Percentiles rank a stretch among this genome's conserved stretches.
These are phyloP conservation scores for Leucophenga maculata DNA, from an alignment of 2,888 invertebrate species.

Conservation along the genomic window DNA sequence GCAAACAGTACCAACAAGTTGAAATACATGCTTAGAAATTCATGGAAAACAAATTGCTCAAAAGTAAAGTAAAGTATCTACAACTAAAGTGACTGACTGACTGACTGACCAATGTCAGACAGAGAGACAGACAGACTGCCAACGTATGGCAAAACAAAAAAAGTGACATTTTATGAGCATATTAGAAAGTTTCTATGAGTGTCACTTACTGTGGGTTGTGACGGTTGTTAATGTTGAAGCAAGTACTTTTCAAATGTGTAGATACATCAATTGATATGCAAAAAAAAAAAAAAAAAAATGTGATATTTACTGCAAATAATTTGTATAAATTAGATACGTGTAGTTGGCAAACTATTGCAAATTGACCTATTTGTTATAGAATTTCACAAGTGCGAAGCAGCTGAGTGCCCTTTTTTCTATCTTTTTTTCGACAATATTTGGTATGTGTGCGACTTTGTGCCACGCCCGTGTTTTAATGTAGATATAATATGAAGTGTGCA, in stretches of 20 bases:
- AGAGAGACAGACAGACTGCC: too few species aligned
- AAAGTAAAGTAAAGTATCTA: background rate
- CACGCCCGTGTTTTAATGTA: too few species aligned
- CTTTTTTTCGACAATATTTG: too few species aligned
- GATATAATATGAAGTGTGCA: too few species aligned
- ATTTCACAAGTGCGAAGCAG: too few species aligned
- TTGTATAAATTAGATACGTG: background rate
- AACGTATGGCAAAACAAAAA: constrained; percentile 35
- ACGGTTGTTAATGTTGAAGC: too few species aligned
- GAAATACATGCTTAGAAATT: constrained; percentile 15
- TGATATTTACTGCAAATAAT: constrained; percentile 9
- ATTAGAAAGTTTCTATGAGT: constrained; percentile 55
- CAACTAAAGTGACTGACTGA: background rate
- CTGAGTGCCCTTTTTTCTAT: too few species aligned
- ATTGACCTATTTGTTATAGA: constrained; percentile 4
- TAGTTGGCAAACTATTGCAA: background rate
- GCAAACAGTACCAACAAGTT: too few species aligned
- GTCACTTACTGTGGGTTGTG: background rate
- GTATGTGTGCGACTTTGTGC: too few species aligned
- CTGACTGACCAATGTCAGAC: background rate
- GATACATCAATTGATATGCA: background rate
- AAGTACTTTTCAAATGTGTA: background rate
- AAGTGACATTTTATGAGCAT: constrained; percentile 57
- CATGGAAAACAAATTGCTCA: constrained; percentile 13
- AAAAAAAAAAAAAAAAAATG: too few species aligned